Evolutionary conservation across 2,113 vertebrate species (phyloP).

Genomic region (Pyrgilauda ruficollis): DNA sequence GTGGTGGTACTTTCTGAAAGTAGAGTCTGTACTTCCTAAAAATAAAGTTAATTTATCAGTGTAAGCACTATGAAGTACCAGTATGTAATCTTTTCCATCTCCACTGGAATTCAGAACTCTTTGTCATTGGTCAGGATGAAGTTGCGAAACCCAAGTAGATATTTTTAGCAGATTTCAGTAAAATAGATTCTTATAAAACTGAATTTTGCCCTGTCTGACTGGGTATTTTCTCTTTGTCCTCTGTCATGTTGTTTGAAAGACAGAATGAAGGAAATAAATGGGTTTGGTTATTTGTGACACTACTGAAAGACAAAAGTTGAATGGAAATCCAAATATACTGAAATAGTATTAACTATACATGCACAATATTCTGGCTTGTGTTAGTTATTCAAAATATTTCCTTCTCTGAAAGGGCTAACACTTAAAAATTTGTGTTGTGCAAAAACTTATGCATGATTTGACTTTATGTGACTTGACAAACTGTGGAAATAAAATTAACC

Average conservation of each 20-base stretch:
- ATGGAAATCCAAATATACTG: background rate
- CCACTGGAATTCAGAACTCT: background rate
- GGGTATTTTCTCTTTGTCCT: background rate
- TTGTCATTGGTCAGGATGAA: background rate
- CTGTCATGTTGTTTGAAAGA: background rate
- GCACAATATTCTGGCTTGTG: background rate
- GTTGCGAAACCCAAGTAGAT: background rate
- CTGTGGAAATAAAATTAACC: background rate
- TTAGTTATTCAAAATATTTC: background rate
- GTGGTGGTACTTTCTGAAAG: conserved; percentile 3
- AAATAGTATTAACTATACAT: background rate
- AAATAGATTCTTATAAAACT: background rate
- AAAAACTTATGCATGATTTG: background rate
- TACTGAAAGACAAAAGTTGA: background rate
- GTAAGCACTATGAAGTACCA: background rate
- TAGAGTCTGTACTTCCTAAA: conserved; percentile 22
- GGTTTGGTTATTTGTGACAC: background rate
- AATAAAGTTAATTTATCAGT: background rate
- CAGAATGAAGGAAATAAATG: background rate
- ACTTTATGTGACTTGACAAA: background rate
- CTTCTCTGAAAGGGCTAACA: background rate
- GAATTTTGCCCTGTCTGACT: background rate
- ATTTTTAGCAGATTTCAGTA: background rate
- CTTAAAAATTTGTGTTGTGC: background rate
- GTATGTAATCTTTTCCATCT: background rate